Percentiles rank a stretch among this genome's conserved stretches.
Evolutionary conservation across 92 coral and sea anemone species (phyloP).

Genomic region (Epizoanthus ramosus): DNA sequence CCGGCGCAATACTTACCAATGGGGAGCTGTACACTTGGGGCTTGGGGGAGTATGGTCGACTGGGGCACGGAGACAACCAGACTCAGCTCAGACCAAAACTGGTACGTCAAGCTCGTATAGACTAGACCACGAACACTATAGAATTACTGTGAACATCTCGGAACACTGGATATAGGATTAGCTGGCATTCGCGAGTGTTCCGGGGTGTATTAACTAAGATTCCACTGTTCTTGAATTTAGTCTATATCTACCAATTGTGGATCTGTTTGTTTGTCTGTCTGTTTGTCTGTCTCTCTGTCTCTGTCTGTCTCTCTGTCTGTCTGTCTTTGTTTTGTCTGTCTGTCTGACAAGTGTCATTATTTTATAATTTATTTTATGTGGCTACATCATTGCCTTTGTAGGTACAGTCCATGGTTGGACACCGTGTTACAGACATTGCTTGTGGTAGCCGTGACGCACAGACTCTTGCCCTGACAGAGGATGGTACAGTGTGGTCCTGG

Average conservation of each 20-base stretch:
- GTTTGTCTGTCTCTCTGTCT: no score
- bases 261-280: no score
- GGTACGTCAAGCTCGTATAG: slow-evolving; percentile 45
- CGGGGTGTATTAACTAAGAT: background rate
- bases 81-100: slow-evolving; percentile 84
- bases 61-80: slow-evolving; percentile 97
- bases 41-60: slow-evolving; percentile 95
- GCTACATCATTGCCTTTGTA: background rate
- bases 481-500: slow-evolving; percentile 98
- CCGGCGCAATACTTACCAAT: slow-evolving; percentile 84
- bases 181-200: background rate
- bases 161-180: no score
- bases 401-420: slow-evolving; percentile 84
- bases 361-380: no score
- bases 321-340: background rate
- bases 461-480: slow-evolving; percentile 92
- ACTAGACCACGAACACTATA: no score
- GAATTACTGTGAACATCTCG: no score
- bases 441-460: slow-evolving; percentile 99
- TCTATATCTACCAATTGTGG: no score
- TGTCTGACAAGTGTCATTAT: no score
- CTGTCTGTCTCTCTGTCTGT: no score
- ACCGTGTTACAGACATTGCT: slow-evolving; percentile 90
- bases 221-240: no score
- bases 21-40: slow-evolving; percentile 98